Percentiles rank a stretch among this genome's conserved stretches.
These are phyloP conservation scores for Calidris pugnax DNA, from an alignment of 2,113 vertebrate species.

Conservation along the genomic window DNA sequence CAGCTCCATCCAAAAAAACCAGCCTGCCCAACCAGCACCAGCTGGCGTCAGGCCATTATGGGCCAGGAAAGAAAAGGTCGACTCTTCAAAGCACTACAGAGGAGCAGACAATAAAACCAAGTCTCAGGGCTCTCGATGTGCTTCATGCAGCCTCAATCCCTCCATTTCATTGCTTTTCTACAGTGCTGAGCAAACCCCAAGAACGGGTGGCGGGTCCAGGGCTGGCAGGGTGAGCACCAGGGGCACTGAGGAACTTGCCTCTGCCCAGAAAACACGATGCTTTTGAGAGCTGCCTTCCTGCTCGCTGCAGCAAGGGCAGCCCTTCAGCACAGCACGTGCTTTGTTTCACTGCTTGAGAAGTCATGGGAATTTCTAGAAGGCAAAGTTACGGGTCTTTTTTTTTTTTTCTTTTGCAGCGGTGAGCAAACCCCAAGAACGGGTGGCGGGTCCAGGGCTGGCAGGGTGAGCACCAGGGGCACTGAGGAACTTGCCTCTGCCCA, in stretches of 20 bases:
- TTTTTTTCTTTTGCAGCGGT: background rate
- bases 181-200: background rate
- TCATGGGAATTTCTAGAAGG: conserved; percentile 7
- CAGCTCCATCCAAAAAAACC: background rate
- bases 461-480: background rate
- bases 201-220: background rate
- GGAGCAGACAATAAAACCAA: background rate
- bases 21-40: background rate
- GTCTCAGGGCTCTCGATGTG: background rate
- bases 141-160: background rate
- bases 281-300: conserved; percentile 6
- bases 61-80: background rate
- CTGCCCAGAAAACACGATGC: background rate
- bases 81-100: background rate
- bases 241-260: background rate
- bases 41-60: background rate
- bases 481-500: background rate
- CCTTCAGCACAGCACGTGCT: background rate
- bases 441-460: background rate
- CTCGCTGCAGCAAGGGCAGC: background rate
- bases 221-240: background rate
- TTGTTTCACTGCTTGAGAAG: background rate
- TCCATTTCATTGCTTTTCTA: rapidly evolving
- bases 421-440: background rate
- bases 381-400: background rate